A percentile compares a stretch with the other conserved stretches of the same genome.
These are phyloP conservation scores for Rhynchonycteris naso DNA, from an alignment of 2,797 vertebrate genomes.

Conservation along the genomic window DNA sequence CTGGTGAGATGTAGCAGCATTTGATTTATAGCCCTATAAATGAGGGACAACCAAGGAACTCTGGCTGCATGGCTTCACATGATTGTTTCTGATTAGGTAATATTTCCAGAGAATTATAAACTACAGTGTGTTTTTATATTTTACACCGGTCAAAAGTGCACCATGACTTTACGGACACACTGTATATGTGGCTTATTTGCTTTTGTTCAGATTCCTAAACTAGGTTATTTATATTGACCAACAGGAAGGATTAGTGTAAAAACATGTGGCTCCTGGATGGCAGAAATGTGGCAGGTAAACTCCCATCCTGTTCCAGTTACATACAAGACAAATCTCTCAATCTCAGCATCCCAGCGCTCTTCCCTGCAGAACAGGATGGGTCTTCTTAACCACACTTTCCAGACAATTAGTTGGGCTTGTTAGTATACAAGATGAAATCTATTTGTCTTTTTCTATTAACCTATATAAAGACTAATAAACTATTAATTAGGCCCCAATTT, in stretches of 20 bases:
- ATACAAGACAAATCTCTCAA: neutral
- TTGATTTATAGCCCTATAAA: neutral
- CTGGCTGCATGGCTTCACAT: neutral
- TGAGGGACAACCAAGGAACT: neutral
- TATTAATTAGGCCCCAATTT: neutral
- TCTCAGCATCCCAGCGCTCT: neutral
- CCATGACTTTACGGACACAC: too few species aligned
- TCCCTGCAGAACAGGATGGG: neutral
- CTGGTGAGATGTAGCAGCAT: neutral
- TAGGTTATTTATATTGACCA: neutral
- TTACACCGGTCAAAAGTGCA: too few species aligned
- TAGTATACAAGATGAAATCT: neutral
- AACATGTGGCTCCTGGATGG: neutral
- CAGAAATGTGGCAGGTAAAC: neutral
- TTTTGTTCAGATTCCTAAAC: neutral
- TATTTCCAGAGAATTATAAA: neutral
- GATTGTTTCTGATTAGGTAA: neutral
- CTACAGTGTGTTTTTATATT: too few species aligned
- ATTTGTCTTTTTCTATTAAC: neutral
- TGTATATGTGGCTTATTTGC: neutral
- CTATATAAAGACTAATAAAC: neutral
- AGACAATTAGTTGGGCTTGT: neutral
- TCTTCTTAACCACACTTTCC: neutral
- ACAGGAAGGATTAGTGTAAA: neutral
- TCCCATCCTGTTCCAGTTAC: neutral